Conservation (phyloP, 2,888 invertebrate species). For the Lasioglossum pauxillum region DNA sequence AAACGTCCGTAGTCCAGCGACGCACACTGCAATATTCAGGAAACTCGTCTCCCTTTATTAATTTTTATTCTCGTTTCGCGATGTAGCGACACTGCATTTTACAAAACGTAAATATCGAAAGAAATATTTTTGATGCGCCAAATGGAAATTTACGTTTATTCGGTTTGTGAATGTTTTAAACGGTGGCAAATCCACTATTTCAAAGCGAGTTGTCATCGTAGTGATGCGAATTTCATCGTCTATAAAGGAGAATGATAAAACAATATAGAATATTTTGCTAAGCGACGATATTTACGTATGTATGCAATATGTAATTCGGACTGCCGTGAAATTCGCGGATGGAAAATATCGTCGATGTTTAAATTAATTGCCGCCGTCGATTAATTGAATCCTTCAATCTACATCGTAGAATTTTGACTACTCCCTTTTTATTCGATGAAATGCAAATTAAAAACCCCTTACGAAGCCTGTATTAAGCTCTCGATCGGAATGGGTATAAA, state of each 20-base stretch:
- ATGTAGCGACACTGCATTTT: not conserved
- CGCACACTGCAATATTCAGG: not conserved
- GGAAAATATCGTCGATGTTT: not conserved
- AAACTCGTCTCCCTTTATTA: not conserved
- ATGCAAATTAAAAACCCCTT: not conserved
- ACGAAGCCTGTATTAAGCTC: not conserved
- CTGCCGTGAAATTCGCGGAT: not conserved
- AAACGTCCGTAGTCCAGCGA: not conserved
- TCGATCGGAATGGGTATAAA: not conserved
- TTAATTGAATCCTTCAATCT: not conserved
- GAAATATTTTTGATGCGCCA: not conserved
- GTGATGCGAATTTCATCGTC: not conserved
- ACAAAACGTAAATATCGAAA: not conserved
- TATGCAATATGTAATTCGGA: not conserved
- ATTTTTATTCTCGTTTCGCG: not conserved
- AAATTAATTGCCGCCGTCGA: not conserved
- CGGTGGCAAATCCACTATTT: not conserved
- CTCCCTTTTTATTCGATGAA: not conserved
- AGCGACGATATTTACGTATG: not conserved
- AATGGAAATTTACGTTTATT: not conserved
- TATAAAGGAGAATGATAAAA: no score
- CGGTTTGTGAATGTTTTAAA: not conserved
- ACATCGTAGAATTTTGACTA: not conserved
- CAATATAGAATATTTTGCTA: not conserved
- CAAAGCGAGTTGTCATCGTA: not conserved